These are phyloP conservation scores for Oligia latruncula DNA, from an alignment of 2,888 invertebrate species.

Conservation along the genomic window DNA sequence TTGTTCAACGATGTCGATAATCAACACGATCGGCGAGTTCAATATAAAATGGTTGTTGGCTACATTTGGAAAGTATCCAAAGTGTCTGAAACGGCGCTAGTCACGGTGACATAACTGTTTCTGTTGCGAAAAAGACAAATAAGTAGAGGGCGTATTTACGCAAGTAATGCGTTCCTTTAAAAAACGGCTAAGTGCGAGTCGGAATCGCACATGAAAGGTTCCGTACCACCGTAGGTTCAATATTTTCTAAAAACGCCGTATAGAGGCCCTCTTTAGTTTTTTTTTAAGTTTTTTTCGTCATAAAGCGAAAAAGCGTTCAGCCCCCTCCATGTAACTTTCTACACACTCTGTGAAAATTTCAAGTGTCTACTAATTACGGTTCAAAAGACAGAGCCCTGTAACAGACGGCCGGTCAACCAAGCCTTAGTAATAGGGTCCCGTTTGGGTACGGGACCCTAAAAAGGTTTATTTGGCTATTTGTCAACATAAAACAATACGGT, in stretches of 20 bases:
- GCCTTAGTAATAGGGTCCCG: neutral
- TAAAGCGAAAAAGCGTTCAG: too few species aligned
- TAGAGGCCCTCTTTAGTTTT: too few species aligned
- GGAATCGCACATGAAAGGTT: neutral
- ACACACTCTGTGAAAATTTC: neutral
- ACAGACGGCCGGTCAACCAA: neutral
- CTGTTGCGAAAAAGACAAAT: constrained; percentile 67
- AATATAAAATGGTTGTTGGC: constrained; percentile 64
- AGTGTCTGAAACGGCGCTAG: constrained; percentile 79
- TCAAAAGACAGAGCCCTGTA: neutral
- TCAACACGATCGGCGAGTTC: constrained; percentile 69
- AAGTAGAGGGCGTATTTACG: constrained; percentile 48
- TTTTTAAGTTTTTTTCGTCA: too few species aligned
- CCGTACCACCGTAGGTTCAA: neutral
- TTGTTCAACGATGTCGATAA: constrained; percentile 44
- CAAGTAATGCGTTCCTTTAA: constrained; percentile 43
- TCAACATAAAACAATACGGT: neutral
- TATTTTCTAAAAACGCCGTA: neutral
- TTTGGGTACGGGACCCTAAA: neutral
- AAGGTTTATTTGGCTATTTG: constrained; percentile 26
- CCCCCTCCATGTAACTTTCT: too few species aligned
- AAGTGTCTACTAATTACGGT: neutral
- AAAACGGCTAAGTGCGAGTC: neutral
- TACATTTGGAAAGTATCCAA: constrained; percentile 84
- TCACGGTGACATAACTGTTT: constrained; percentile 81